Conservation (phyloP, 2,113 vertebrate species). For the Telmatochromis brichardi region DNA sequence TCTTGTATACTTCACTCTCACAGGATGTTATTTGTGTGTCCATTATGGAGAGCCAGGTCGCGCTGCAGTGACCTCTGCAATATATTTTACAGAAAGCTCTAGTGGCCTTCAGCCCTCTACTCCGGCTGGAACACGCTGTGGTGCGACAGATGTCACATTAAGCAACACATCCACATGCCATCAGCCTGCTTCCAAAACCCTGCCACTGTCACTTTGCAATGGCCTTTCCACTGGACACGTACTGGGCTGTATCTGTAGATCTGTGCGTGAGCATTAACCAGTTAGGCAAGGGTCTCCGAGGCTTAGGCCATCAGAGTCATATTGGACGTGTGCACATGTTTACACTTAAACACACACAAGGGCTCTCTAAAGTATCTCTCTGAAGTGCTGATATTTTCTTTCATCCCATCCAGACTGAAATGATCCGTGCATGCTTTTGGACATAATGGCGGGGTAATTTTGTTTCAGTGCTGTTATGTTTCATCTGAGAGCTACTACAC, state of each 20-base stretch:
- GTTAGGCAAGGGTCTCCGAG: slow-evolving; percentile 5
- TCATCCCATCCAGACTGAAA: slow-evolving; percentile 38
- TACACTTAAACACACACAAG: slow-evolving; percentile 16
- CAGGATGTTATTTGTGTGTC: neutral
- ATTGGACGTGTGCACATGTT: neutral
- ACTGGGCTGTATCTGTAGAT: neutral
- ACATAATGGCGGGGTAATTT: slow-evolving; percentile 44
- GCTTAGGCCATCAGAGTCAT: neutral
- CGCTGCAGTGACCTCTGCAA: slow-evolving; percentile 45
- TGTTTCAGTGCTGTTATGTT: slow-evolving; percentile 29
- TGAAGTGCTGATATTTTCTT: slow-evolving; percentile 25
- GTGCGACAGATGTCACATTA: slow-evolving; percentile 61
- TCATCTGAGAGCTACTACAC: slow-evolving; percentile 33
- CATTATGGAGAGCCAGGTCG: neutral
- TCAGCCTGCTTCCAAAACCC: slow-evolving; percentile 35
- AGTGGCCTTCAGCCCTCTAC: slow-evolving; percentile 18
- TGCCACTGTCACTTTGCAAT: slow-evolving; percentile 11
- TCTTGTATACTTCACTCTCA: neutral
- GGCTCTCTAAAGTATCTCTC: neutral
- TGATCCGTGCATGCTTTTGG: slow-evolving; percentile 31
- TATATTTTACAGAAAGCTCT: slow-evolving; percentile 36
- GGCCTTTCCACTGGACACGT: slow-evolving; percentile 3
- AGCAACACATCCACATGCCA: slow-evolving; percentile 5
- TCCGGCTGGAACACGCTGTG: slow-evolving; percentile 51
- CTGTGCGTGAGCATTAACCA: neutral